Percentiles rank a stretch among this genome's conserved stretches.
phyloP scores from a whole-genome alignment of 1,140 invertebrate genomes.

The Diuraphis noxia region DNA sequence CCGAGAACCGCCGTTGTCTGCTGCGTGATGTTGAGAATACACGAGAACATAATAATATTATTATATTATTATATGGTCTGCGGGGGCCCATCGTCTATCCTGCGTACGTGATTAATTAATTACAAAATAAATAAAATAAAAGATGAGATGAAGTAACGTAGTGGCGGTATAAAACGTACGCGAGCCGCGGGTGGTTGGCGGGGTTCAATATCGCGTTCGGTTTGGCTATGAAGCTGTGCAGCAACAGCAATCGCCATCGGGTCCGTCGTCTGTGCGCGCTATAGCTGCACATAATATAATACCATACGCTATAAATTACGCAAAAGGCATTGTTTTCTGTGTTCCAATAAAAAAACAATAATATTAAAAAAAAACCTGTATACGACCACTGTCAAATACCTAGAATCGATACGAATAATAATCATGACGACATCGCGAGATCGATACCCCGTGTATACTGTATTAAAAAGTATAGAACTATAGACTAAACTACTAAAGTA shows the following conservation, averaged over 20 bases:
- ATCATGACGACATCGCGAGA: not conserved
- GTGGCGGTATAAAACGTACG: not conserved
- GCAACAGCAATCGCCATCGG: not conserved
- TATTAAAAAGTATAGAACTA: too few species aligned
- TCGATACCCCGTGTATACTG: not conserved
- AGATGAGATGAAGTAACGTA: not conserved
- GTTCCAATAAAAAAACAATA: not conserved
- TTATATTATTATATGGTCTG: not conserved
- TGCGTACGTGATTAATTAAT: constrained; percentile 32
- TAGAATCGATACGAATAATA: constrained; percentile 25
- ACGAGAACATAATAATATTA: not conserved
- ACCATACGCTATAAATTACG: constrained; percentile 17
- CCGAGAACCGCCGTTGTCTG: not conserved
- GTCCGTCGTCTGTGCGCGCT: not conserved
- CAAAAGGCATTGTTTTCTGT: constrained; percentile 38
- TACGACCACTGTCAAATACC: constrained; percentile 32
- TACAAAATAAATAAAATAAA: not conserved
- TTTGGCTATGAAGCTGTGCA: not conserved
- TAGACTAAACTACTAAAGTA: too few species aligned
- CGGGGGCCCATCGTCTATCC: not conserved
- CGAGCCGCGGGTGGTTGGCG: not conserved
- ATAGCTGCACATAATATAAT: not conserved
- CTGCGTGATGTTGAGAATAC: not conserved
- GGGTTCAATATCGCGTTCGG: not conserved
- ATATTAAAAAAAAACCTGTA: constrained; percentile 27